Percentiles rank a stretch among this genome's conserved stretches.
Conservation (phyloP, 1,140 invertebrate genomes). For the Trissolcus basalis region DNA sequence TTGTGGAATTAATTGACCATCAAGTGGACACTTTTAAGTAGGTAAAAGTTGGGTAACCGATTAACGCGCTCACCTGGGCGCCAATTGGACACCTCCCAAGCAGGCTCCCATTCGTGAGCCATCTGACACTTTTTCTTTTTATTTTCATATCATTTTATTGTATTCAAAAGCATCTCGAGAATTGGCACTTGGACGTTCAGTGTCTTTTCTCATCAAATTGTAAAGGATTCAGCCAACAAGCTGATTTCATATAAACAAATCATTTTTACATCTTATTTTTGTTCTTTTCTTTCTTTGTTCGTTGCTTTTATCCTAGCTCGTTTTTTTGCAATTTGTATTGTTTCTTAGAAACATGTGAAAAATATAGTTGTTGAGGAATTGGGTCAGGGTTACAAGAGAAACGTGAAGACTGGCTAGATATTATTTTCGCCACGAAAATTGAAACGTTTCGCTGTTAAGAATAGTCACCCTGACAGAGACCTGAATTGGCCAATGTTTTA, state of each 20-base stretch:
- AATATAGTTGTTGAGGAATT: no score
- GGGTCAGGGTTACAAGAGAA: no score
- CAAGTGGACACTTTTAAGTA: constrained; percentile 32
- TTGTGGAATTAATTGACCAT: constrained; percentile 39
- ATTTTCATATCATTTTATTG: not conserved
- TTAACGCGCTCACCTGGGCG: constrained; percentile 44
- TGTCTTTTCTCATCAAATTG: no score
- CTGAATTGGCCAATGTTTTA: constrained; percentile 4
- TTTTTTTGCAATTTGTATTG: no score
- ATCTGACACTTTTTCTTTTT: constrained; percentile 2
- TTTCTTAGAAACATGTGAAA: no score
- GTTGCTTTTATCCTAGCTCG: no score
- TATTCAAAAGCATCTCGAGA: not conserved
- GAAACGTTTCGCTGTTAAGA: no score
- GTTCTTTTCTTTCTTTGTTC: no score
- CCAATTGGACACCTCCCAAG: constrained; percentile 47
- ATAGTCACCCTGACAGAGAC: not conserved
- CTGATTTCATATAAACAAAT: no score
- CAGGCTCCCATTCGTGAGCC: constrained; percentile 9
- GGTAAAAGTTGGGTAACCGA: constrained; percentile 36
- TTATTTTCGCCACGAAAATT: not conserved
- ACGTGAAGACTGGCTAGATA: not conserved
- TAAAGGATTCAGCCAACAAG: not conserved
- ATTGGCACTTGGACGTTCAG: not conserved
- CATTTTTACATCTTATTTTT: no score